A percentile compares a stretch with the other conserved stretches of the same genome.
Evolutionary conservation across 2,113 vertebrate species (phyloP).

Genomic region (Columbina picui): DNA sequence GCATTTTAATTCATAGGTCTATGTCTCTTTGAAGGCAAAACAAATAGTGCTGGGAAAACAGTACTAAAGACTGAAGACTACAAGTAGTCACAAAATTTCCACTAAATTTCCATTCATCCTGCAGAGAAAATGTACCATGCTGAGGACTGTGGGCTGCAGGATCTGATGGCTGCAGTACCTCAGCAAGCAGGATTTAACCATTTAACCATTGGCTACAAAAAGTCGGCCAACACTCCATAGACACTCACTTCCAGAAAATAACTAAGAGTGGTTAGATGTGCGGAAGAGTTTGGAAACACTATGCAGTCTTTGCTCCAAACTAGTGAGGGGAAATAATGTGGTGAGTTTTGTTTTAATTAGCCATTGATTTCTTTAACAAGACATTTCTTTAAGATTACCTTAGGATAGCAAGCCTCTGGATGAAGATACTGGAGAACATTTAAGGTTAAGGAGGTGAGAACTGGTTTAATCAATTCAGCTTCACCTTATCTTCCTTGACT

Average conservation of each 20-base stretch:
- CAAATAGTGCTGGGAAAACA: not conserved
- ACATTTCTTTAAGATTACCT: not conserved
- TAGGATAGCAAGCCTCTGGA: not conserved
- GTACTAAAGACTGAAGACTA: not conserved
- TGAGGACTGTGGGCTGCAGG: not conserved
- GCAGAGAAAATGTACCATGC: not conserved
- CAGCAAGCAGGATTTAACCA: not conserved
- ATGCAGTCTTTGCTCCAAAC: not conserved
- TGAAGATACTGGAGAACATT: not conserved
- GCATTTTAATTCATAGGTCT: not conserved
- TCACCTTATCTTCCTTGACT: not conserved
- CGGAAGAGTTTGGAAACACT: not conserved
- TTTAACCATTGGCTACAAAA: not conserved
- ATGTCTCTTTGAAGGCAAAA: not conserved
- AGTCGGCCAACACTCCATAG: not conserved
- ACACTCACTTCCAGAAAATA: not conserved
- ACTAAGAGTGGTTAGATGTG: too few species aligned
- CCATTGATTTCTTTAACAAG: not conserved
- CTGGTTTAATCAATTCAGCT: not conserved
- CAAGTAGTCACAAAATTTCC: not conserved
- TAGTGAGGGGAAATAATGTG: not conserved
- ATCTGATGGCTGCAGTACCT: not conserved
- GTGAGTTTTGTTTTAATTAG: not conserved
- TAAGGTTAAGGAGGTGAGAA: not conserved
- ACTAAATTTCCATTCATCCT: not conserved